phyloP scores from a whole-genome alignment of 2,113 vertebrate genomes.

The Edolisoma coerulescens region DNA sequence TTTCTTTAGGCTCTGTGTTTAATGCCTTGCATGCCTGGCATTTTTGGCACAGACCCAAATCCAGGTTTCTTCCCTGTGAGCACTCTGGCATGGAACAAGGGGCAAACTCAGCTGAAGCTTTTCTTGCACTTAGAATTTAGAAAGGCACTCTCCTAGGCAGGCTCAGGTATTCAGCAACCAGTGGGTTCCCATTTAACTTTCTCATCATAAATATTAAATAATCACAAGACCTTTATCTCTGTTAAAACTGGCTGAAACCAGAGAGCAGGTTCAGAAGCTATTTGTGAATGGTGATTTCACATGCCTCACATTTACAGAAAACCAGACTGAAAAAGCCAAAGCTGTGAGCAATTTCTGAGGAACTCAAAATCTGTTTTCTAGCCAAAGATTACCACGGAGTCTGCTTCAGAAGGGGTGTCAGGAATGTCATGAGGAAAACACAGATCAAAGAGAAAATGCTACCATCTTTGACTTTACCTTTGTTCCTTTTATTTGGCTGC shows the following conservation, averaged over 20 bases:
- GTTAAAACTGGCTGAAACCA: not conserved
- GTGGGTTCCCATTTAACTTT: not conserved
- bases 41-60: not conserved
- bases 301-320: slow-evolving; percentile 11
- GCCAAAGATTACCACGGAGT: not conserved
- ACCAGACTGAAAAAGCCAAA: not conserved
- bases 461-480: slow-evolving; percentile 62
- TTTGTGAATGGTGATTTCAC: not conserved
- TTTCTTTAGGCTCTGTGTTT: not conserved
- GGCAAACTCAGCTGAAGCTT: not conserved
- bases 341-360: not conserved
- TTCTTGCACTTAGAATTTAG: not conserved
- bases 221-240: not conserved
- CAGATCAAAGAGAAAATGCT: not conserved
- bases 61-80: not conserved
- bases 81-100: not conserved
- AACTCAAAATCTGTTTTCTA: not conserved
- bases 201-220: not conserved
- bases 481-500: slow-evolving; percentile 65
- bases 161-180: not conserved
- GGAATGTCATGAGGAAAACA: not conserved
- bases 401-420: not conserved
- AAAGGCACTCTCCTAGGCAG: not conserved
- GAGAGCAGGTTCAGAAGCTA: slow-evolving; percentile 5
- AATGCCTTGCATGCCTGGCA: not conserved